phyloP scores from a whole-genome alignment of 2,888 invertebrate species.

The Xestia c-nigrum region DNA sequence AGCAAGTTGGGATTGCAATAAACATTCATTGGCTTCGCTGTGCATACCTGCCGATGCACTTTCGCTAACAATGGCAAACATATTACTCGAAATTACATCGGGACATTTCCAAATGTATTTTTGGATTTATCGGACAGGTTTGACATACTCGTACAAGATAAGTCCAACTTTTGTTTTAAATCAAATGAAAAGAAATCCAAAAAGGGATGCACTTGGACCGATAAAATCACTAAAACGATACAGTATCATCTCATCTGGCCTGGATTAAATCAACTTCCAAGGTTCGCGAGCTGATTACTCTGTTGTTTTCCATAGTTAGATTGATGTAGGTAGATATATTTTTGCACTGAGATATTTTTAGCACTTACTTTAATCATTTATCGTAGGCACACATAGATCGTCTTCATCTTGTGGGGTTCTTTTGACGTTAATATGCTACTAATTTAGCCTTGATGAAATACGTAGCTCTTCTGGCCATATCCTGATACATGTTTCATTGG shows the following conservation, averaged over 20 bases:
- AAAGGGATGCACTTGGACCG: neutral
- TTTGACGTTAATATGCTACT: constrained; percentile 4
- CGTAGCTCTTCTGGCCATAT: neutral
- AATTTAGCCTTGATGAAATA: constrained; percentile 11
- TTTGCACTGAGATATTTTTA: constrained; percentile 45
- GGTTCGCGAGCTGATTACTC: constrained; percentile 68
- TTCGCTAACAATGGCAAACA: constrained; percentile 54
- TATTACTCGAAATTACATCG: constrained; percentile 16
- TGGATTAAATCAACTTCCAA: constrained; percentile 58
- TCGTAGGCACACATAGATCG: constrained; percentile 25
- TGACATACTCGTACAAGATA: constrained; percentile 13
- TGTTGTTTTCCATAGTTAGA: constrained; percentile 71
- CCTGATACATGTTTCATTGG: constrained; percentile 17
- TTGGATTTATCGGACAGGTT: neutral
- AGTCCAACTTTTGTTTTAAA: neutral
- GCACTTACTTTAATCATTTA: constrained; percentile 44
- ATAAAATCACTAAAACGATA: constrained; percentile 16
- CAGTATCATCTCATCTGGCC: constrained; percentile 24
- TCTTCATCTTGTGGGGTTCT: constrained; percentile 27
- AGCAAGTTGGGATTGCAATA: constrained; percentile 64
- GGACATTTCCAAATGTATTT: constrained; percentile 17
- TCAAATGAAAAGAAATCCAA: neutral
- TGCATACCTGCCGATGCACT: constrained; percentile 56
- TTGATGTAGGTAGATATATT: constrained; percentile 58
- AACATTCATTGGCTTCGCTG: constrained; percentile 62